Evolutionary conservation across 2,797 vertebrate genomes (phyloP).

Genomic region (Chromis chromis): DNA sequence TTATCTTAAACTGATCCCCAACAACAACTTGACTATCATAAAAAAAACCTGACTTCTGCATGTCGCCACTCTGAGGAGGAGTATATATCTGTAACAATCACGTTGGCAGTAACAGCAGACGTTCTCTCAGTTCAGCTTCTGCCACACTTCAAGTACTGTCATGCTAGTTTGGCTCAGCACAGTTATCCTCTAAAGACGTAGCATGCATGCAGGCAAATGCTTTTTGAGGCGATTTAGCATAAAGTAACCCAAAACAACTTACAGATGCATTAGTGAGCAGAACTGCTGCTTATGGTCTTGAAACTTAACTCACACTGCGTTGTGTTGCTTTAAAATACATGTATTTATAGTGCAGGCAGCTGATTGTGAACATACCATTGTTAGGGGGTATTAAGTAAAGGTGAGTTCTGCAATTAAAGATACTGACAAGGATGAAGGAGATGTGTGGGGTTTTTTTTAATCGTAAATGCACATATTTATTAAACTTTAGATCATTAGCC

Average conservation of each 20-base stretch:
- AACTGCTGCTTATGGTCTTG: neutral
- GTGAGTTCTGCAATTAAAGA: neutral
- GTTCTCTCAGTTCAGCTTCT: conserved; percentile 28
- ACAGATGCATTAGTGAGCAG: neutral
- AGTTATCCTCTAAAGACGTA: conserved; percentile 21
- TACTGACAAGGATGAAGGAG: neutral
- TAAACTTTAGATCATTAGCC: neutral
- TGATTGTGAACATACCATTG: neutral
- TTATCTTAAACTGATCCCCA: neutral
- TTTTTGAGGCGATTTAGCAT: conserved; percentile 6
- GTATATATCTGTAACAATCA: conserved; percentile 37
- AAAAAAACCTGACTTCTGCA: neutral
- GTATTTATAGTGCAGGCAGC: neutral
- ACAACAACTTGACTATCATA: neutral
- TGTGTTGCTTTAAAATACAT: neutral
- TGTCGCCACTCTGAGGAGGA: neutral
- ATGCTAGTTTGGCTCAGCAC: conserved; percentile 29
- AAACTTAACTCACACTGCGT: neutral
- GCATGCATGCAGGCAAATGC: conserved; percentile 4
- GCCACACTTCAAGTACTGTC: conserved; percentile 36
- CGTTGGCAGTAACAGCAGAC: conserved; percentile 27
- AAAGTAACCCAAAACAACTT: neutral
- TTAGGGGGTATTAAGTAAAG: neutral
- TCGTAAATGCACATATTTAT: neutral
- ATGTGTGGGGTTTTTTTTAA: neutral